Percentiles rank a stretch among this genome's conserved stretches.
phyloP scores from a whole-genome alignment of 1,140 invertebrate species.

The Zaprionus nigranus region DNA sequence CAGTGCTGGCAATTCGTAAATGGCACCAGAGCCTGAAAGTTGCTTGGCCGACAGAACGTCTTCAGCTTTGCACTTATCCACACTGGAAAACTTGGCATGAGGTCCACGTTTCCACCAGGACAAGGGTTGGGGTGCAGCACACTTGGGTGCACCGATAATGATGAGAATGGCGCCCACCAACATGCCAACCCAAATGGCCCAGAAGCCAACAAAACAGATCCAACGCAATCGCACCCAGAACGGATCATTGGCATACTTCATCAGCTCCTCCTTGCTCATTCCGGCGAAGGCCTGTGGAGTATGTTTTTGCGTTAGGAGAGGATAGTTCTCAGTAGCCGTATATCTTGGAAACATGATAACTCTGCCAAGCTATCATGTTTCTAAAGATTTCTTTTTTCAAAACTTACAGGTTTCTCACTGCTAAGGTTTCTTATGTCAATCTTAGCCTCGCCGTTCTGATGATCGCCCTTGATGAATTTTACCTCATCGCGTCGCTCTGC shows the following conservation, averaged over 20 bases:
- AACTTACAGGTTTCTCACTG: conserved; percentile 85
- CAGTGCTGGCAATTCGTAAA: conserved; percentile 73
- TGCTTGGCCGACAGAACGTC: conserved; percentile 56
- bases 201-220: conserved; percentile 94
- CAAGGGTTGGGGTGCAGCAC: conserved; percentile 88
- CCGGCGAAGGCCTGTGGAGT: conserved; percentile 88
- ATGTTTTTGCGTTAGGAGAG: not conserved
- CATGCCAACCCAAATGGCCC: conserved; percentile 94
- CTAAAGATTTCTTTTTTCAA: not conserved
- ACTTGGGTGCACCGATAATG: conserved; percentile 93
- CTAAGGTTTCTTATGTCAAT: conserved; percentile 90
- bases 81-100: conserved; percentile 62
- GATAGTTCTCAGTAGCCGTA: not conserved
- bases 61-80: conserved; percentile 33
- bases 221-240: conserved; percentile 95
- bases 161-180: conserved; percentile 93
- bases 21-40: conserved; percentile 67
- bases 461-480: conserved; percentile 89
- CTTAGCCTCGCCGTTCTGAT: conserved; percentile 94
- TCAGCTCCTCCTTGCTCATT: conserved; percentile 95
- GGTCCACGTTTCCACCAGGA: conserved; percentile 87
- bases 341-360: not conserved
- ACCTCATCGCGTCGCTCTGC: conserved; percentile 87
- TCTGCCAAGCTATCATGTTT: not conserved
- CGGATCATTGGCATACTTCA: conserved; percentile 96